Evolutionary conservation across 2,888 invertebrate species (phyloP).

Genomic region (Spodoptera picta): DNA sequence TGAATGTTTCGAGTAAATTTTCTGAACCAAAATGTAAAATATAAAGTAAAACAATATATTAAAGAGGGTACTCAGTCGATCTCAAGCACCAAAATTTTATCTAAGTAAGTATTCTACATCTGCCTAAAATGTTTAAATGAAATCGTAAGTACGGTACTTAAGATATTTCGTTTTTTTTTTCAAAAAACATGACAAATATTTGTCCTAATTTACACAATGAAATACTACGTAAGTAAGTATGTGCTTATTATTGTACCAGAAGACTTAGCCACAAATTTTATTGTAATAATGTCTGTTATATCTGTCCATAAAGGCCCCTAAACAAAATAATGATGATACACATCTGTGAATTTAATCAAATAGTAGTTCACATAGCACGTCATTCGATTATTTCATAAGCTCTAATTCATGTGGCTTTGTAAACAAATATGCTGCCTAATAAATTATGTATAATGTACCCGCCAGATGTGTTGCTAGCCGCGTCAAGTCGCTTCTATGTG

Average conservation of each 20-base stretch:
- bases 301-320: neutral
- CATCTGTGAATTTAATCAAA: conserved; percentile 53
- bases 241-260: too few relatives aligned
- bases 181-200: too few relatives aligned
- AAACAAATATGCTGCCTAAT: conserved; percentile 28
- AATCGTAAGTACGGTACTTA: too few relatives aligned
- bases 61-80: neutral
- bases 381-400: conserved; percentile 40
- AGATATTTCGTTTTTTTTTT: too few relatives aligned
- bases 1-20: neutral
- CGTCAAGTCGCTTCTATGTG: conserved; percentile 8
- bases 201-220: too few relatives aligned
- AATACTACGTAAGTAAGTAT: too few relatives aligned
- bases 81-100: neutral
- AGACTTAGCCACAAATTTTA: conserved; percentile 11
- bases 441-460: conserved; percentile 38
- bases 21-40: neutral
- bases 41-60: neutral
- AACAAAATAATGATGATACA: conserved; percentile 17
- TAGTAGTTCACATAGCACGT: conserved; percentile 37
- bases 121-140: too few relatives aligned
- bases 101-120: too few relatives aligned
- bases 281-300: conserved; percentile 8
- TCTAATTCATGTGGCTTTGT: conserved; percentile 32
- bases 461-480: conserved; percentile 47